phyloP scores from a whole-genome alignment of 2,888 invertebrate genomes.

The Drosophila villosipedis region DNA sequence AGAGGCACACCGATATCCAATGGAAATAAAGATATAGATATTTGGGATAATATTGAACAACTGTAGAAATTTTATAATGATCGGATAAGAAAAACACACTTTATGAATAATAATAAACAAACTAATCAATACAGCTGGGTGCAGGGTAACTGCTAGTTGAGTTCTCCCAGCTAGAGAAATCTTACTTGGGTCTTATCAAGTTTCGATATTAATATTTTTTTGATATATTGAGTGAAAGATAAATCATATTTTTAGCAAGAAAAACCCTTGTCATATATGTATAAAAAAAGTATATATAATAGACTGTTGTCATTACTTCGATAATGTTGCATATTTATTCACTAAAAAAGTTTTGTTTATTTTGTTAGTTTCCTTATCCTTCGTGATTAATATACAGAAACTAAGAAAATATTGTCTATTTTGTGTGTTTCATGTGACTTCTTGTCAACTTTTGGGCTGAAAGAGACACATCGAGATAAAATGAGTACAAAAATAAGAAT shows the following conservation, averaged over 20 bases:
- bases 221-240: neutral
- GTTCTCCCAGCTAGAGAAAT: neutral
- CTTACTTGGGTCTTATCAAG: neutral
- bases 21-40: neutral
- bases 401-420: neutral
- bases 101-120: neutral
- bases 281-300: neutral
- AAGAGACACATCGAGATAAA: neutral
- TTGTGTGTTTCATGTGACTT: neutral
- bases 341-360: neutral
- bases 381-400: neutral
- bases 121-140: neutral
- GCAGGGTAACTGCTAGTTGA: neutral
- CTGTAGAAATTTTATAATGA: neutral
- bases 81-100: neutral
- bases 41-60: neutral
- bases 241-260: neutral
- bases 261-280: neutral
- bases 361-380: neutral
- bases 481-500: neutral
- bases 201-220: neutral
- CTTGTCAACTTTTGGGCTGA: neutral
- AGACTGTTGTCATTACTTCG: neutral
- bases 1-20: neutral
- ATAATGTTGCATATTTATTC: neutral